Conservation (phyloP, 2,888 invertebrate species). For the Tiliacea citrago region DNA sequence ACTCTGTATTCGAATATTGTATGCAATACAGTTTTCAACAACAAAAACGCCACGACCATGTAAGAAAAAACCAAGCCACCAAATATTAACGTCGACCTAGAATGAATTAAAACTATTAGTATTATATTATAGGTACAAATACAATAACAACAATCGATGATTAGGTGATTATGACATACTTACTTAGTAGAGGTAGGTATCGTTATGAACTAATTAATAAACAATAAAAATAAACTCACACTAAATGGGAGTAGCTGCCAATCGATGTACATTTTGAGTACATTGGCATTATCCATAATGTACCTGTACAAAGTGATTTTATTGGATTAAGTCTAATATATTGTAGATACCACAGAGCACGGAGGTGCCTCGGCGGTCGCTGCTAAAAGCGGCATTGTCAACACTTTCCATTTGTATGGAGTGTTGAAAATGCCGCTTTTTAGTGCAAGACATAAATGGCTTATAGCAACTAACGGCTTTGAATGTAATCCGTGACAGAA, state of each 20-base stretch:
- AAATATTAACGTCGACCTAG: slow-evolving; percentile 81
- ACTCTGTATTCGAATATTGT: slow-evolving; percentile 86
- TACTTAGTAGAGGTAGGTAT: not conserved
- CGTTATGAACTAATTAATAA: not conserved
- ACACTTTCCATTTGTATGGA: too few relatives aligned
- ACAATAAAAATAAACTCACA: slow-evolving; percentile 73
- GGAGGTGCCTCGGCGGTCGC: not conserved
- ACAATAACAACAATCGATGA: not conserved
- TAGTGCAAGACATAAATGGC: not conserved
- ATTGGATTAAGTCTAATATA: not conserved
- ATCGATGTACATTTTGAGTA: slow-evolving; percentile 83
- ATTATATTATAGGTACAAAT: too few relatives aligned
- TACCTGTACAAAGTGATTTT: slow-evolving; percentile 71
- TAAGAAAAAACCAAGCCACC: slow-evolving; percentile 82
- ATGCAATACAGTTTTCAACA: slow-evolving; percentile 83
- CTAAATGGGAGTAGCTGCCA: slow-evolving; percentile 79
- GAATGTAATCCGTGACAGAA: not conserved
- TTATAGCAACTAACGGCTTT: not conserved
- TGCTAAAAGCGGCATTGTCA: not conserved
- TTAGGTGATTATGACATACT: not conserved
- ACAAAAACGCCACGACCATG: slow-evolving; percentile 77
- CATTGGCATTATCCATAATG: slow-evolving; percentile 85
- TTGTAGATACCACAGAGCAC: not conserved
- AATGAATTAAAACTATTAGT: slow-evolving; percentile 35
- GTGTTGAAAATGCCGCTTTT: too few relatives aligned